These are phyloP conservation scores for Huso huso DNA, from an alignment of 2,797 vertebrate species.

Conservation along the genomic window DNA sequence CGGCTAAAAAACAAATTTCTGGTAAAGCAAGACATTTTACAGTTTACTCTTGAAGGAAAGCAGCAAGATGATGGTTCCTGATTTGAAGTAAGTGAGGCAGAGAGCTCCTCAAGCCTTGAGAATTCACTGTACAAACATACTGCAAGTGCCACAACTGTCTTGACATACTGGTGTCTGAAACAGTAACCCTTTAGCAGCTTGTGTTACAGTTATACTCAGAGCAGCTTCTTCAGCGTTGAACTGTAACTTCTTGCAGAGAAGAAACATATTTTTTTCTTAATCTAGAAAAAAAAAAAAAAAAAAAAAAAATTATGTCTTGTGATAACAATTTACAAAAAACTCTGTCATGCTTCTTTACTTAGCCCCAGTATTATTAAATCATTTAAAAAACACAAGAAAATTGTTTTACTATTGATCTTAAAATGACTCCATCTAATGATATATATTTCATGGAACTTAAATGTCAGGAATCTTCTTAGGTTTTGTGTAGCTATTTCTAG, in stretches of 20 bases:
- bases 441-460: too few relatives aligned
- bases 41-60: constrained; percentile 31
- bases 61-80: constrained; percentile 50
- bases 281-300: background rate
- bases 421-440: too few relatives aligned
- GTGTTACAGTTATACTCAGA: background rate
- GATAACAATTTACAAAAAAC: too few relatives aligned
- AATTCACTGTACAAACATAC: background rate
- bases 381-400: too few relatives aligned
- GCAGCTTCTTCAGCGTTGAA: background rate
- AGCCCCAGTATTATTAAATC: too few relatives aligned
- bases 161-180: background rate
- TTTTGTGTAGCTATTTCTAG: too few relatives aligned
- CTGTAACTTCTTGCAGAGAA: background rate
- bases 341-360: too few relatives aligned
- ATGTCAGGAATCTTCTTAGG: too few relatives aligned
- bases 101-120: background rate
- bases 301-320: background rate
- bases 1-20: background rate
- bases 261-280: background rate
- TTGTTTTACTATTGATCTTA: too few relatives aligned
- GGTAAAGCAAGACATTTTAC: background rate
- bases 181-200: background rate
- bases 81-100: constrained; percentile 25
- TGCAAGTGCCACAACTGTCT: background rate